phyloP scores from a whole-genome alignment of 1,140 invertebrate species.

The Aethina tumida region DNA sequence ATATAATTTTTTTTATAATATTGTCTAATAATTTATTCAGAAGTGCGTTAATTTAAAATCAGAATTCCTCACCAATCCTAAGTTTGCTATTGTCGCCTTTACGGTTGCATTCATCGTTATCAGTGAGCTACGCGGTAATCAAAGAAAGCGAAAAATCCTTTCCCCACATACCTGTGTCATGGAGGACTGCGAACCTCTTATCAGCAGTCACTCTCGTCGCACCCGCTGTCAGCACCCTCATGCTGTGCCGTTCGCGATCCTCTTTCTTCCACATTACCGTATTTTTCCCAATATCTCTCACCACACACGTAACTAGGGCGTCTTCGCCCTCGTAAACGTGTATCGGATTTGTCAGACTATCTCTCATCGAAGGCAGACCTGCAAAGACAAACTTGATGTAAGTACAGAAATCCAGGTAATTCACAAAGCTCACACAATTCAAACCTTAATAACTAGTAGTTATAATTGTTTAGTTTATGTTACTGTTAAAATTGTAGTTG shows the following conservation, averaged over 20 bases:
- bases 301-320: slow-evolving; percentile 64
- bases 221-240: slow-evolving; percentile 59
- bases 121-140: no score
- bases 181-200: slow-evolving; percentile 55
- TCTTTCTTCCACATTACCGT: slow-evolving; percentile 63
- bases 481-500: no score
- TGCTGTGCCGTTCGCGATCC: slow-evolving; percentile 44
- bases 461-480: no score
- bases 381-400: slow-evolving; percentile 23
- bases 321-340: slow-evolving; percentile 58
- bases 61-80: no score
- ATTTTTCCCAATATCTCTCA: slow-evolving; percentile 52
- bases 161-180: slow-evolving; percentile 51
- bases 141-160: background rate
- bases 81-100: no score
- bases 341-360: slow-evolving; percentile 34
- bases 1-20: no score
- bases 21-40: no score
- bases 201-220: slow-evolving; percentile 60
- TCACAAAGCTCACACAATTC: no score
- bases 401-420: no score
- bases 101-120: no score
- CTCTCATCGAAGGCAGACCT: slow-evolving; percentile 34
- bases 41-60: no score
- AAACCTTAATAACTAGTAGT: no score